Evolutionary conservation across 2,797 vertebrate species (phyloP).

Genomic region (Helarctos malayanus): DNA sequence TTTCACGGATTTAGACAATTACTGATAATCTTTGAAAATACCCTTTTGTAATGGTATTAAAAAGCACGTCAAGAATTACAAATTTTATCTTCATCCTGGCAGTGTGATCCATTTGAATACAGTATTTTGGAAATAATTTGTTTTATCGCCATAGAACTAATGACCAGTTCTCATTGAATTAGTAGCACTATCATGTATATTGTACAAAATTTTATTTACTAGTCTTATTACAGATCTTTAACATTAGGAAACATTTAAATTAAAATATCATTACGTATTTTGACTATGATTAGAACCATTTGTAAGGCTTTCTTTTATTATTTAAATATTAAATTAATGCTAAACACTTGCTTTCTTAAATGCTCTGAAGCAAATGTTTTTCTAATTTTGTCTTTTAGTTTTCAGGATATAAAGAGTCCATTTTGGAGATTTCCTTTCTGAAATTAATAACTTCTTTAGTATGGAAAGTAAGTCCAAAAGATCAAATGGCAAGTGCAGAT

Average conservation of each 20-base stretch:
- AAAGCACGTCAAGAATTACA: neutral
- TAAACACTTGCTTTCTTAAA: constrained; percentile 7
- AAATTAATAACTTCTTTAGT: constrained; percentile 65
- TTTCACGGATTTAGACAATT: neutral
- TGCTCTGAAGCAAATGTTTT: neutral
- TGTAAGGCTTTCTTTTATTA: neutral
- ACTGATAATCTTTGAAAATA: neutral
- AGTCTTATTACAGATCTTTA: neutral
- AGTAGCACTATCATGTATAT: neutral
- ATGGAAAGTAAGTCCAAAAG: constrained; percentile 63
- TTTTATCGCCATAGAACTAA: neutral
- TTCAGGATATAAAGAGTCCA: neutral
- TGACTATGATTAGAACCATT: neutral
- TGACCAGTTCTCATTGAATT: neutral
- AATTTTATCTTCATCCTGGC: neutral
- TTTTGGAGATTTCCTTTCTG: constrained; percentile 58
- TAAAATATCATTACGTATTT: neutral
- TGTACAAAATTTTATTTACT: neutral
- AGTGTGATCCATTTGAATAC: neutral
- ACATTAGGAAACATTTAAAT: constrained; percentile 9
- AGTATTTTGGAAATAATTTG: neutral
- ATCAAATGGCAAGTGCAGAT: constrained; percentile 20
- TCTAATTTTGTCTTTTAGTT: neutral
- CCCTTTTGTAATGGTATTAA: neutral
- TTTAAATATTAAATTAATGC: neutral